A percentile compares a stretch with the other conserved stretches of the same genome.
phyloP scores from a whole-genome alignment of 1,140 invertebrate species.

The Drosophila parvula region DNA sequence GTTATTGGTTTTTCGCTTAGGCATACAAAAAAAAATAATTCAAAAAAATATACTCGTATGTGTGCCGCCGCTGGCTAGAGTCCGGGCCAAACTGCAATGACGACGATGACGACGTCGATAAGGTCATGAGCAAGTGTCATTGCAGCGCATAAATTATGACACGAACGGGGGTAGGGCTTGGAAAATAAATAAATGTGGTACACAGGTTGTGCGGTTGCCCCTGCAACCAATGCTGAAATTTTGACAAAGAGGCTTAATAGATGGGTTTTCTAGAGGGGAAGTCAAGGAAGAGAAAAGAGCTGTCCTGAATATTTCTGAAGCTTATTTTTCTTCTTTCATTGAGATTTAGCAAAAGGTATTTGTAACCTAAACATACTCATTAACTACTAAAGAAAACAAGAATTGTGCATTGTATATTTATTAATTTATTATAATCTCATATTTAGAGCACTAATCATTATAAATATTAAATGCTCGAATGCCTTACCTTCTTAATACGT shows the following conservation, averaged over 20 bases:
- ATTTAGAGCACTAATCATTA: no score
- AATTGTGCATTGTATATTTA: no score
- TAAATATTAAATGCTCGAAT: no score
- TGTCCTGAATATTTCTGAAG: not conserved
- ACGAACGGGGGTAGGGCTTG: slow-evolving; percentile 27
- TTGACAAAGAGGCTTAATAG: slow-evolving; percentile 14
- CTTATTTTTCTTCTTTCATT: not conserved
- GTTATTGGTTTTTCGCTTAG: slow-evolving; percentile 70
- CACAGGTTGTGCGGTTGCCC: slow-evolving; percentile 40
- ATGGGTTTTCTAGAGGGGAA: slow-evolving; percentile 6
- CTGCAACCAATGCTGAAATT: slow-evolving; percentile 16
- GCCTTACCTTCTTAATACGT: no score
- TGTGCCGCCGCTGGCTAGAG: slow-evolving; percentile 60
- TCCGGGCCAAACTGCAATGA: slow-evolving; percentile 44
- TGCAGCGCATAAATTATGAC: slow-evolving; percentile 77
- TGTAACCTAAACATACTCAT: no score
- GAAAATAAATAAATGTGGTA: slow-evolving; percentile 44
- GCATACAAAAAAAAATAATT: slow-evolving; percentile 25
- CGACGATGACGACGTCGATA: slow-evolving; percentile 65
- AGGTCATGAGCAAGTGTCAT: slow-evolving; percentile 82
- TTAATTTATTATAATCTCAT: no score
- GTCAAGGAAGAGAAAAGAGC: not conserved
- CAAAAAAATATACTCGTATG: slow-evolving; percentile 27
- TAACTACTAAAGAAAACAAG: no score
- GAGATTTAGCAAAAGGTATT: not conserved